phyloP scores from a whole-genome alignment of 2,797 vertebrate species.

The Triplophysa bombifrons region DNA sequence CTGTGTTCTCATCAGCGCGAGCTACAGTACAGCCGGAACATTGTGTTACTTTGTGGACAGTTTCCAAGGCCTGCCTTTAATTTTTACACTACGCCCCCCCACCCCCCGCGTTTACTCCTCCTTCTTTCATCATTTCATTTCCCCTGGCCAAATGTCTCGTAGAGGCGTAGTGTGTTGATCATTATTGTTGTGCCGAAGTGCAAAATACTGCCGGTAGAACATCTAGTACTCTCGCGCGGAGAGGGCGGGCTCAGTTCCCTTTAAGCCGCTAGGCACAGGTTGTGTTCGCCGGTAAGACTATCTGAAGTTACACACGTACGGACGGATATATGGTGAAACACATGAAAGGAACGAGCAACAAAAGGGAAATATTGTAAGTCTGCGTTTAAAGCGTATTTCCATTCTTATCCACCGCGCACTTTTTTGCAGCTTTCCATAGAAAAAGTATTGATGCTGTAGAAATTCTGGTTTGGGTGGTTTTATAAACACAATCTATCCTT shows the following conservation, averaged over 20 bases:
- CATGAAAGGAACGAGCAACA: constrained; percentile 40
- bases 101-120: constrained; percentile 57
- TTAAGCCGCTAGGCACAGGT: constrained; percentile 55
- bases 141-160: constrained; percentile 55
- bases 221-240: constrained; percentile 74
- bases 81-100: constrained; percentile 75
- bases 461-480: neutral
- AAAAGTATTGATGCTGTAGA: neutral
- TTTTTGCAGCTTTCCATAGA: neutral
- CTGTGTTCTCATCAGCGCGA: constrained; percentile 83
- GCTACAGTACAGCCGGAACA: constrained; percentile 87
- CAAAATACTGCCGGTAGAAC: constrained; percentile 68
- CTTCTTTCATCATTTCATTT: constrained; percentile 64
- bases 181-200: constrained; percentile 46
- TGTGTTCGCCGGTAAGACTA: constrained; percentile 56
- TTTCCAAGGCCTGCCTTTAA: constrained; percentile 84
- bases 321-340: constrained; percentile 51
- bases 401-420: neutral
- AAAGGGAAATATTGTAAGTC: constrained; percentile 55
- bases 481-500: neutral
- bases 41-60: constrained; percentile 87
- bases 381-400: neutral
- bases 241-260: constrained; percentile 62
- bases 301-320: constrained; percentile 51
- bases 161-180: constrained; percentile 51